Evolutionary conservation across 2,888 invertebrate genomes (phyloP).

Genomic region (Mimumesa dahlbomi): DNA sequence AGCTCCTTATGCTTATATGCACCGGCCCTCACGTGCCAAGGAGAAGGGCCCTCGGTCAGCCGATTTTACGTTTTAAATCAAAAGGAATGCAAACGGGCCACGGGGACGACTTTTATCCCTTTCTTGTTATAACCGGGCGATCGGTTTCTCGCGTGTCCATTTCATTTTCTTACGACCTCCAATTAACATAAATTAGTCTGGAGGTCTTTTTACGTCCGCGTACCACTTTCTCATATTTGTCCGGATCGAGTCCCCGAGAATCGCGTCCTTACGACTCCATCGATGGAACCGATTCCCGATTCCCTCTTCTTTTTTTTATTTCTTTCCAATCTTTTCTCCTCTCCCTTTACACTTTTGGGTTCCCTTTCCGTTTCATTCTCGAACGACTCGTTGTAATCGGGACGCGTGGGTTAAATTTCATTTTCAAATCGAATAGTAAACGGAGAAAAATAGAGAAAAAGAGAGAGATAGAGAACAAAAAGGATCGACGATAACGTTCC

Average conservation of each 20-base stretch:
- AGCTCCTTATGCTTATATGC: constrained; percentile 16
- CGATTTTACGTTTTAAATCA: constrained; percentile 17
- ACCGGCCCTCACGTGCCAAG: constrained; percentile 21
- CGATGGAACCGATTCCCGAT: constrained; percentile 5
- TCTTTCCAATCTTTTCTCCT: too few species aligned
- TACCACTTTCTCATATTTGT: constrained; percentile 54
- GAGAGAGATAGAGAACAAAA: neutral
- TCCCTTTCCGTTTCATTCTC: neutral
- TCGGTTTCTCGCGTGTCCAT: constrained; percentile 25
- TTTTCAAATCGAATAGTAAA: too few species aligned
- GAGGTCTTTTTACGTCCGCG: constrained; percentile 40
- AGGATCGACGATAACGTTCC: too few species aligned
- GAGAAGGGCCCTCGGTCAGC: constrained; percentile 38
- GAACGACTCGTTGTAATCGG: neutral
- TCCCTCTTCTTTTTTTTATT: neutral
- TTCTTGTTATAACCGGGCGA: neutral
- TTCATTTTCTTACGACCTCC: constrained; percentile 38
- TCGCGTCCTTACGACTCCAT: constrained; percentile 20
- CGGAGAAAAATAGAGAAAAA: neutral
- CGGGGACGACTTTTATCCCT: neutral
- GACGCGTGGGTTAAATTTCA: neutral
- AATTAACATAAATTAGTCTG: constrained; percentile 60
- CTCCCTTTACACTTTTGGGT: neutral
- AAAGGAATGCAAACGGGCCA: neutral
- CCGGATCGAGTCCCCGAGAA: constrained; percentile 31